Evolutionary conservation across 2,888 invertebrate species (phyloP).

Genomic region (Ellobium chinense): DNA sequence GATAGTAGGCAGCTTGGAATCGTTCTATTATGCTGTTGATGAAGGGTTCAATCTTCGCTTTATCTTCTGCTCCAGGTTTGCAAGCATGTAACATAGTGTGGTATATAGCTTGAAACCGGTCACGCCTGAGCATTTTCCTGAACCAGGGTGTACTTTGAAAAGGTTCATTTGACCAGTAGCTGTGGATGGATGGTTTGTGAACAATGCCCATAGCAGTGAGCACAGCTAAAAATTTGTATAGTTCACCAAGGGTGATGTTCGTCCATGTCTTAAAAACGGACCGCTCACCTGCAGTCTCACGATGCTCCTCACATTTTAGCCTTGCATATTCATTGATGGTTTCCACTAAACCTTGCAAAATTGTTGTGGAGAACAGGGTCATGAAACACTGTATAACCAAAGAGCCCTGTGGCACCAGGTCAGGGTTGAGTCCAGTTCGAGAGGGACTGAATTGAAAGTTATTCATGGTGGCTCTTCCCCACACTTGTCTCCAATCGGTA

Average conservation of each 20-base stretch:
- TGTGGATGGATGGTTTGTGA: not conserved
- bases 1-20: not conserved
- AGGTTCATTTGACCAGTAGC: not conserved
- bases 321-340: constrained; percentile 1
- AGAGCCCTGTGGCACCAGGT: not conserved
- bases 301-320: not conserved
- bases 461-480: not conserved
- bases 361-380: not conserved
- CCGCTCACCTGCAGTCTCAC: not conserved
- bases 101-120: not conserved
- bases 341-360: not conserved
- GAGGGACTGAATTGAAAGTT: not conserved
- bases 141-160: not conserved
- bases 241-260: not conserved
- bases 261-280: not conserved
- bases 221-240: not conserved
- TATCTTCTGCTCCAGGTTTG: not conserved
- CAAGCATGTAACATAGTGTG: not conserved
- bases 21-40: not conserved
- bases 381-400: not conserved
- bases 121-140: not conserved
- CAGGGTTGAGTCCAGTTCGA: not conserved
- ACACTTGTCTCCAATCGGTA: not conserved
- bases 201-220: not conserved
- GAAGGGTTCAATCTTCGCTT: constrained; percentile 15